A percentile compares a stretch with the other conserved stretches of the same genome.
Conservation (phyloP, 2,888 invertebrate genomes). For the Scelioninae gen. 1 region DNA sequence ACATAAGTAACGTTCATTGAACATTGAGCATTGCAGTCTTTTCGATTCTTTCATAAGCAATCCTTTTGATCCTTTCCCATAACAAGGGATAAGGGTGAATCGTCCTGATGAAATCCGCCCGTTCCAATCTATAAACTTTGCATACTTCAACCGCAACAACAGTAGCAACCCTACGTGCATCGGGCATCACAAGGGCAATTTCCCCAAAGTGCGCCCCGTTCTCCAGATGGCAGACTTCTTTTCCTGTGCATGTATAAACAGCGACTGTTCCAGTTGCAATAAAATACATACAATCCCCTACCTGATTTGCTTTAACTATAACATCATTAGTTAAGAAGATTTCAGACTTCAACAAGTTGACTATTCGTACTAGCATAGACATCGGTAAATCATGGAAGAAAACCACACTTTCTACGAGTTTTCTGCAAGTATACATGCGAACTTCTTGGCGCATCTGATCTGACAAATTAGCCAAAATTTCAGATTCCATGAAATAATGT, state of each 20-base stretch:
- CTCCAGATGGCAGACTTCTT: constrained; percentile 83
- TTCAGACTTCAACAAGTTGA: constrained; percentile 85
- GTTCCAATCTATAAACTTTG: constrained; percentile 82
- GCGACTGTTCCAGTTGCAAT: constrained; percentile 86
- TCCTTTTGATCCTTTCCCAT: constrained; percentile 82
- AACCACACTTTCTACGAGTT: constrained; percentile 86
- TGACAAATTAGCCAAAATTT: constrained; percentile 80
- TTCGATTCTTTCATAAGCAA: constrained; percentile 81
- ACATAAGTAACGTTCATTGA: too few species aligned
- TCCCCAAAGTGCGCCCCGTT: constrained; percentile 85
- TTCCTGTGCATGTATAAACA: constrained; percentile 85
- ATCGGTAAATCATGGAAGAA: constrained; percentile 86
- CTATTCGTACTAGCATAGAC: constrained; percentile 85
- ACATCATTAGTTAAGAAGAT: constrained; percentile 86
- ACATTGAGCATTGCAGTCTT: constrained; percentile 79
- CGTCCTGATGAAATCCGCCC: constrained; percentile 81
- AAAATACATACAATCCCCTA: constrained; percentile 86
- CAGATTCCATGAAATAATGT: constrained; percentile 78
- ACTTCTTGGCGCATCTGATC: constrained; percentile 84
- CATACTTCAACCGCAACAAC: constrained; percentile 84
- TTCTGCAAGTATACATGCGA: constrained; percentile 85
- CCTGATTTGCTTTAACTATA: constrained; percentile 85
- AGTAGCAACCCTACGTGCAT: constrained; percentile 81
- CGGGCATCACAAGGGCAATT: constrained; percentile 83
- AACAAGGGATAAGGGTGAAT: constrained; percentile 82